A percentile compares a stretch with the other conserved stretches of the same genome.
Conservation (phyloP, 2,113 vertebrate genomes). For the Notechis scutatus region DNA sequence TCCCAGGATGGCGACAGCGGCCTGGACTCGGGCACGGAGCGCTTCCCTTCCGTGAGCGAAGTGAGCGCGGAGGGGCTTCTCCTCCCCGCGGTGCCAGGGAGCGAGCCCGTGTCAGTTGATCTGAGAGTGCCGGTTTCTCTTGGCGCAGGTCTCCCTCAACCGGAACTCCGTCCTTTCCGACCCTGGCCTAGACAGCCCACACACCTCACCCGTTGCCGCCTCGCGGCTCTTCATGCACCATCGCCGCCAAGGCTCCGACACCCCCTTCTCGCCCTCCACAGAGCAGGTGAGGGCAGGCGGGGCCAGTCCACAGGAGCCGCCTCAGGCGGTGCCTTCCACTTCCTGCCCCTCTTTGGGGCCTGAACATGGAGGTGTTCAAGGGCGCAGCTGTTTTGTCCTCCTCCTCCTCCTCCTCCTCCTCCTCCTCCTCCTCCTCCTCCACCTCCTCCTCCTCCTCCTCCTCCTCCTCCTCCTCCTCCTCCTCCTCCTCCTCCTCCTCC, state of each 20-base stretch:
- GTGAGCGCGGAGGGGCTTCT: slow-evolving; percentile 34
- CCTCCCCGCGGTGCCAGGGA: fast-evolving
- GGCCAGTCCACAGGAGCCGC: not conserved
- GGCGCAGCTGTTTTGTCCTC: not conserved
- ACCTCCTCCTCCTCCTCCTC: no score
- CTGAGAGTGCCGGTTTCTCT: fast-evolving
- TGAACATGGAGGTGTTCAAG: not conserved
- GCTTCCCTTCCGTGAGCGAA: slow-evolving; percentile 68
- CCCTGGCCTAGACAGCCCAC: slow-evolving; percentile 74
- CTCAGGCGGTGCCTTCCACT: not conserved
- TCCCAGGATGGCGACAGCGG: slow-evolving; percentile 80
- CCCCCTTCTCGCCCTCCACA: not conserved
- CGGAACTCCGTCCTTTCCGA: slow-evolving; percentile 68
- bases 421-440: no score
- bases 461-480: no score
- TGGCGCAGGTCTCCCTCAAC: slow-evolving; percentile 54
- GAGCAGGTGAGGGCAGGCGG: slow-evolving; percentile 72
- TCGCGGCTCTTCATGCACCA: slow-evolving; percentile 70
- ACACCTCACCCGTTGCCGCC: slow-evolving; percentile 78
- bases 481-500: no score
- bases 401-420: no score
- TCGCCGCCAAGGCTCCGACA: slow-evolving; percentile 74
- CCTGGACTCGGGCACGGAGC: slow-evolving; percentile 67
- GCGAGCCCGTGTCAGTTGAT: fast-evolving
- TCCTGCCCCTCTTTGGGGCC: not conserved